Conservation (phyloP, 2,113 vertebrate species). For the Callospermophilus lateralis region DNA sequence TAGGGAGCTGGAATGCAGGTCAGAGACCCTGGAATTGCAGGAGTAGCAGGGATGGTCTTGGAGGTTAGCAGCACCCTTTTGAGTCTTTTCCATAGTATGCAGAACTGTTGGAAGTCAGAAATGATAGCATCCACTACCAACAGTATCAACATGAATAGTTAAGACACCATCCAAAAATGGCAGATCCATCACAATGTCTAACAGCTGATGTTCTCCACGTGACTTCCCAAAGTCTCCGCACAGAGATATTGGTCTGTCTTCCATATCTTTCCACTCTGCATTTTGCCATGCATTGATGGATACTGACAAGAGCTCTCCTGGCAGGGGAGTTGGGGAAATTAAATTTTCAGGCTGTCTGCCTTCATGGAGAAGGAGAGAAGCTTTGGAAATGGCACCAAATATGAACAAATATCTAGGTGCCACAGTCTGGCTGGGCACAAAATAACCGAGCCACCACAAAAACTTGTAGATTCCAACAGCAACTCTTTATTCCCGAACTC, state of each 20-base stretch:
- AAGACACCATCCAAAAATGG: not conserved
- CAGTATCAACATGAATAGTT: no score
- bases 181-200: not conserved
- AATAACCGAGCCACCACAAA: no score
- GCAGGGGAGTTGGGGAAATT: not conserved
- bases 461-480: no score
- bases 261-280: not conserved
- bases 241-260: not conserved
- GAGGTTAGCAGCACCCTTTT: no score
- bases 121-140: not conserved
- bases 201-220: not conserved
- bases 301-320: not conserved
- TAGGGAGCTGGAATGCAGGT: not conserved
- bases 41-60: no score
- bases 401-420: not conserved
- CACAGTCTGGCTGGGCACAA: no score
- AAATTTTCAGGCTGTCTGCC: not conserved
- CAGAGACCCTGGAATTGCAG: not conserved
- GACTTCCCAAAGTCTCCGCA: not conserved
- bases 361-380: not conserved
- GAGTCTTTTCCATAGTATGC: not conserved
- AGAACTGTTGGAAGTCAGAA: not conserved
- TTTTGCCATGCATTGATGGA: not conserved
- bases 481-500: no score
- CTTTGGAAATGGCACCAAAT: not conserved